phyloP scores from a whole-genome alignment of 2,797 vertebrate species.

The Hydrocynus forskahlii region DNA sequence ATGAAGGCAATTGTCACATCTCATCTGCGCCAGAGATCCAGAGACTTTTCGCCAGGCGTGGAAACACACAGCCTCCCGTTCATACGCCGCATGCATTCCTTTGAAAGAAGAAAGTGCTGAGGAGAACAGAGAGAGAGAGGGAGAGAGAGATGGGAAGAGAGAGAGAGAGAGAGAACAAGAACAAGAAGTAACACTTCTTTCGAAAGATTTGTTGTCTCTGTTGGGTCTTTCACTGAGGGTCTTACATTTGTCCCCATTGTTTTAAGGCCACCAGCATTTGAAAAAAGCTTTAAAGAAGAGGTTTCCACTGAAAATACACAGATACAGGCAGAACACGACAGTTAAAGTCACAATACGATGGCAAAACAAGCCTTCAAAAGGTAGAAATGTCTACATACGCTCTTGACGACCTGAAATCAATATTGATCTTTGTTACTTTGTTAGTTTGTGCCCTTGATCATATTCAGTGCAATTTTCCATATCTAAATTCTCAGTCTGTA shows the following conservation, averaged over 20 bases:
- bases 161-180: conserved; percentile 41
- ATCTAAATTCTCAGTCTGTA: not conserved
- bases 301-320: conserved; percentile 10
- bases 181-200: conserved; percentile 42
- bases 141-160: conserved; percentile 44
- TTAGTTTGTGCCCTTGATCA: not conserved
- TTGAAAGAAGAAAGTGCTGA: conserved; percentile 52
- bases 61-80: conserved; percentile 49
- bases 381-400: not conserved
- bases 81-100: conserved; percentile 47
- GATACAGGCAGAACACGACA: not conserved
- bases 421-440: not conserved
- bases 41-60: conserved; percentile 44
- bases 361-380: not conserved
- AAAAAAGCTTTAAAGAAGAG: conserved; percentile 33
- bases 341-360: not conserved
- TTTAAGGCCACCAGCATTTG: conserved; percentile 16
- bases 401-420: not conserved
- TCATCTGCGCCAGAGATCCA: conserved; percentile 58
- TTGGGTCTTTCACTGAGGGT: conserved; percentile 47
- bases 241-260: conserved; percentile 56
- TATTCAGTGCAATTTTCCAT: too few species aligned
- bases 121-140: conserved; percentile 46
- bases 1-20: conserved; percentile 82
- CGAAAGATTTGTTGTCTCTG: conserved; percentile 30